These are phyloP conservation scores for Isotomurus palustris DNA, from an alignment of 2,888 invertebrate species.

Conservation along the genomic window DNA sequence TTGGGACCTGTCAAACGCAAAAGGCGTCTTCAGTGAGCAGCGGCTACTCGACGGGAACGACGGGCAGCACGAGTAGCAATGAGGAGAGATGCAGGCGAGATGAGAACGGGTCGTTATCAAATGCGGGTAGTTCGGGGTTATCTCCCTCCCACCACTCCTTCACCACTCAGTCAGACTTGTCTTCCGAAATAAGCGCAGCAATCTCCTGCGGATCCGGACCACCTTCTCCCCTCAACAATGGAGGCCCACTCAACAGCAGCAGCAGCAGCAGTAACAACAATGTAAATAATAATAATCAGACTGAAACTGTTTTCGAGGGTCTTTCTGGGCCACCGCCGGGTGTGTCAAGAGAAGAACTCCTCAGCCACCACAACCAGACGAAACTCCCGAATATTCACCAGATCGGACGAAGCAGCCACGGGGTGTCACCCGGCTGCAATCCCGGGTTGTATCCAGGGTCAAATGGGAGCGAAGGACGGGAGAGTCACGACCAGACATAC, in stretches of 20 bases:
- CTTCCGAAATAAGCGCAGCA: constrained; percentile 72
- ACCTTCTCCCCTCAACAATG: constrained; percentile 58
- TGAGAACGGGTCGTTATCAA: constrained; percentile 42
- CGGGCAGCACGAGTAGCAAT: constrained; percentile 46
- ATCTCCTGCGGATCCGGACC: constrained; percentile 67
- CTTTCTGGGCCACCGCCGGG: constrained; percentile 29
- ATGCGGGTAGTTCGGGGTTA: constrained; percentile 50
- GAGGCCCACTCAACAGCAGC: not conserved
- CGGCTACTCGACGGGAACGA: constrained; percentile 47
- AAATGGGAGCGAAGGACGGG: constrained; percentile 20
- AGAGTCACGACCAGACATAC: constrained; percentile 33
- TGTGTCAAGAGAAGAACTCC: constrained; percentile 28
- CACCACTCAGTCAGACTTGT: constrained; percentile 67
- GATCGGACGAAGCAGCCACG: constrained; percentile 22
- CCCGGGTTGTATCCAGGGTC: constrained; percentile 21
- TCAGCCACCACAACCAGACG: constrained; percentile 12
- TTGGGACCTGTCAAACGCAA: constrained; percentile 41
- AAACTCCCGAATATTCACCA: constrained; percentile 20
- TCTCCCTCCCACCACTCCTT: constrained; percentile 53
- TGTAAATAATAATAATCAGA: constrained; percentile 33
- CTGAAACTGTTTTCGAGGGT: constrained; percentile 37
- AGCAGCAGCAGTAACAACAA: no score
- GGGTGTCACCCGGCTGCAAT: constrained; percentile 19
- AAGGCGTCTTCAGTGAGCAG: constrained; percentile 46
- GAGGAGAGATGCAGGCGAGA: constrained; percentile 40